Evolutionary conservation across 1,140 invertebrate genomes (phyloP), one percentile per base, ranked within the genome.

Genomic region (Carposina sasakii): DNA sequence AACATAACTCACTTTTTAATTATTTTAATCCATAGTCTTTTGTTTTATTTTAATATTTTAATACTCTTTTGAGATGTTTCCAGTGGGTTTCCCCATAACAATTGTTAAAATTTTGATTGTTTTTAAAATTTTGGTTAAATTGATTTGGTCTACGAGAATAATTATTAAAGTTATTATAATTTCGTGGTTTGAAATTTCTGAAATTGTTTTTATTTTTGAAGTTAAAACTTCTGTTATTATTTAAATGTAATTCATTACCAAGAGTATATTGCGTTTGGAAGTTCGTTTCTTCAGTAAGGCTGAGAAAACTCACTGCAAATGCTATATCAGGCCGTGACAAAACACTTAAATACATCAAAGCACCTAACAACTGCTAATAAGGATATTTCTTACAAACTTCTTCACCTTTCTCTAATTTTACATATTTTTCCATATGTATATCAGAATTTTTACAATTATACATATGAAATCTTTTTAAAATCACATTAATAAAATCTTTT

Each of bases 241-340:
- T n/a, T n/a, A n/a, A n/a, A n/a, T n/a, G n/a, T n/a, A n/a, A n/a
- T n/a, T n/a, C n/a, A n/a, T n/a, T n/a, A n/a, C n/a, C n/a, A n/a
- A n/a, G n/a, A n/a, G n/a, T n/a, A n/a, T n/a, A n/a, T n/a, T n/a
- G n/a, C n/a, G n/a, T n/a, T n/a, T n/a, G n/a, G n/a, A n/a, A n/a
- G n/a, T n/a, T n/a, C n/a, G n/a, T n/a, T n/a, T n/a, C n/a, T n/a
- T n/a, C n/a, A n/a, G n/a, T n/a, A n/a, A n/a, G 81, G 44, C 76
- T 79, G 13, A 86, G 52, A 28, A 63, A 68, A 52, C 63, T 75
- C 0, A 87, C 78, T 19, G 78, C 61, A 63, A 57, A 86, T 1
- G 76, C 50, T 16, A 87, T 82, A 56, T 87, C 86, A 37, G 85
- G 86, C 19, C 86, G 43, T 12, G 81, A 86, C 0, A 60, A 51